Percentiles rank a stretch among this genome's conserved stretches.
Evolutionary conservation across 2,797 vertebrate species (phyloP).

Genomic region (Orestias chungarensis): DNA sequence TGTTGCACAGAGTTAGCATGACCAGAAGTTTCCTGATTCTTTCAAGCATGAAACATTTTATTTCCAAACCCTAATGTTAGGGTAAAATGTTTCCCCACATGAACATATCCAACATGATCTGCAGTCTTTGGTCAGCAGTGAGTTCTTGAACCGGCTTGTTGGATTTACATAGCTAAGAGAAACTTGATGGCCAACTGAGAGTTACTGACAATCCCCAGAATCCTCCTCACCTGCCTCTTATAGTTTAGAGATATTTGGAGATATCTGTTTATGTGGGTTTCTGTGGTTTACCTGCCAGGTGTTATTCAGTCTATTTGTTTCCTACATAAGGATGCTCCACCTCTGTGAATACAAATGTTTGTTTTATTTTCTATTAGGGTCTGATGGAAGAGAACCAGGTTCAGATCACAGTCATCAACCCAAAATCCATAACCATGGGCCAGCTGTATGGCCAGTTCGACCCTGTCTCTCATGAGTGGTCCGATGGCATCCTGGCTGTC

Average conservation of each 20-base stretch:
- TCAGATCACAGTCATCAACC: constrained; percentile 91
- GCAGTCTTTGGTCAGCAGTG: constrained; percentile 65
- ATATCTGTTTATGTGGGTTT: constrained; percentile 40
- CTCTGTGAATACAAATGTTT: constrained; percentile 13
- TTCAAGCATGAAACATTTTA: constrained; percentile 18
- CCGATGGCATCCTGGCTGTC: constrained; percentile 89
- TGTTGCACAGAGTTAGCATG: no score
- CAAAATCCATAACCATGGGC: constrained; percentile 92
- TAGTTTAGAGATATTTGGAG: constrained; percentile 14
- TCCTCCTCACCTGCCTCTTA: constrained; percentile 30
- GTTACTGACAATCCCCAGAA: constrained; percentile 61
- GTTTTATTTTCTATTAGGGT: constrained; percentile 73
- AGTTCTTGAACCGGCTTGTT: constrained; percentile 49
- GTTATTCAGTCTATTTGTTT: background rate
- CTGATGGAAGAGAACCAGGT: constrained; percentile 91
- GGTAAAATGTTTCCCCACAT: constrained; percentile 47
- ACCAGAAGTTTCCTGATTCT: background rate
- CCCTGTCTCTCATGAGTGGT: constrained; percentile 90
- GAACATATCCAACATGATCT: constrained; percentile 66
- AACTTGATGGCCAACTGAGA: constrained; percentile 67
- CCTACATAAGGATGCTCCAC: constrained; percentile 1
- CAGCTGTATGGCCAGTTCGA: constrained; percentile 94
- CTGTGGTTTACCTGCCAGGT: background rate
- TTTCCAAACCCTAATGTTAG: constrained; percentile 26
- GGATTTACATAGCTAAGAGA: constrained; percentile 72